phyloP scores from a whole-genome alignment of 30 jellyfish, hydroid and myxozoan species.

The Chrysaora quinquecirrha region DNA sequence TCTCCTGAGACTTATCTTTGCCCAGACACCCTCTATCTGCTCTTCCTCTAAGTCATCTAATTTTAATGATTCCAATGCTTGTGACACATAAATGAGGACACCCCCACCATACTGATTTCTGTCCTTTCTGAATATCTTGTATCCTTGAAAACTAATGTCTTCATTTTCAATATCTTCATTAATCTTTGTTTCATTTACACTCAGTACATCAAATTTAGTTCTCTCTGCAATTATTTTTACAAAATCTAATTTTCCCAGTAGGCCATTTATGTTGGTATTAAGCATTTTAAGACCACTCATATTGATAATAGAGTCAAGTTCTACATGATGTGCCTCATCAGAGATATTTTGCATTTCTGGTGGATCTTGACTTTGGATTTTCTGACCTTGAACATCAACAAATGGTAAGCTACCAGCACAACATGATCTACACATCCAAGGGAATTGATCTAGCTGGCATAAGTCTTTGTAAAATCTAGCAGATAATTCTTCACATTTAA shows the following conservation, averaged over 20 bases:
- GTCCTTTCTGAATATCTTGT: conserved; percentile 15
- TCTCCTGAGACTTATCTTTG: conserved; percentile 14
- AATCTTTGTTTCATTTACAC: conserved; percentile 25
- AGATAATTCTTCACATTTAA: neutral
- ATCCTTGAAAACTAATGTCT: conserved; percentile 9
- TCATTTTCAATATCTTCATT: conserved; percentile 34
- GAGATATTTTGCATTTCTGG: neutral
- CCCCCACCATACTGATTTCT: conserved; percentile 38
- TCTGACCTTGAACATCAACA: neutral
- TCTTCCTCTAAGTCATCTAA: conserved; percentile 5
- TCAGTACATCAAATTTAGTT: conserved; percentile 7
- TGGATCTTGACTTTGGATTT: neutral
- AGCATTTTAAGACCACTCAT: conserved; percentile 14
- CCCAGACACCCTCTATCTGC: conserved; percentile 27
- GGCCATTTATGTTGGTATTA: conserved; percentile 17
- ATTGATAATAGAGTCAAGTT: neutral
- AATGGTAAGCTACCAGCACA: neutral
- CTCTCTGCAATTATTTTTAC: conserved; percentile 16
- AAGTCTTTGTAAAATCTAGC: neutral
- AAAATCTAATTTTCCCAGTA: neutral
- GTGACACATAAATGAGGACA: conserved; percentile 8
- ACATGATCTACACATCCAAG: neutral
- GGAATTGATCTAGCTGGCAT: neutral
- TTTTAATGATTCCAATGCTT: conserved; percentile 3
- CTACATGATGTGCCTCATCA: neutral